A percentile compares a stretch with the other conserved stretches of the same genome.
Evolutionary conservation across 2,888 invertebrate genomes (phyloP).

Genomic region (Tryphoninae sp.): DNA sequence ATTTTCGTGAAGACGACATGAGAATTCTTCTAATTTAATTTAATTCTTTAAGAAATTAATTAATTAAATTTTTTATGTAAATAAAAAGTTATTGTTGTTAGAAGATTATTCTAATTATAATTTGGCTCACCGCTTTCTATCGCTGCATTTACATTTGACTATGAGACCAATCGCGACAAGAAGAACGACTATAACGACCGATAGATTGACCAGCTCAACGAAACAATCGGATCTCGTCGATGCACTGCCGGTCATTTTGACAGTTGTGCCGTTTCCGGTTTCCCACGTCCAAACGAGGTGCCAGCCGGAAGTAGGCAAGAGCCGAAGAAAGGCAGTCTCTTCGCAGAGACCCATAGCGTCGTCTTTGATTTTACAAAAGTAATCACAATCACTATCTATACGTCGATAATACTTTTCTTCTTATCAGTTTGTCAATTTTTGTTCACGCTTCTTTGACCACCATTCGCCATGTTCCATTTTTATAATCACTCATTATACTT

Average conservation of each 20-base stretch:
- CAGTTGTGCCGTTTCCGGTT: constrained; percentile 67
- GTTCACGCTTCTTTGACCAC: not conserved
- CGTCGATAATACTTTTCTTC: not conserved
- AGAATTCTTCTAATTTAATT: not conserved
- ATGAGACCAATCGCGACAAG: constrained; percentile 60
- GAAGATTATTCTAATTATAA: not conserved
- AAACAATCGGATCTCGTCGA: constrained; percentile 66
- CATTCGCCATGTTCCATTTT: not conserved
- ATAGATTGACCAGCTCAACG: constrained; percentile 69
- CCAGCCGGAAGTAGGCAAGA: constrained; percentile 66
- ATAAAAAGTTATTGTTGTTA: not conserved
- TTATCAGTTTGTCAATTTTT: not conserved
- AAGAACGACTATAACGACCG: constrained; percentile 58
- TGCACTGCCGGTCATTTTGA: constrained; percentile 64
- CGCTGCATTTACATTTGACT: constrained; percentile 65
- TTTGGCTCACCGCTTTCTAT: constrained; percentile 56
- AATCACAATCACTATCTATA: constrained; percentile 11
- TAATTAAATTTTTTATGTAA: not conserved
- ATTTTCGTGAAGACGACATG: not conserved
- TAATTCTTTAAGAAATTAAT: not conserved
- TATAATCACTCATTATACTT: not conserved
- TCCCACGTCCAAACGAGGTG: constrained; percentile 68
- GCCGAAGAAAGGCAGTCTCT: constrained; percentile 65
- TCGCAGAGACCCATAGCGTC: constrained; percentile 59
- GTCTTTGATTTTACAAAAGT: constrained; percentile 54